Percentiles rank a stretch among this genome's conserved stretches.
These are phyloP conservation scores for Anodontia alba DNA, from an alignment of 2,888 invertebrate genomes.

Conservation along the genomic window DNA sequence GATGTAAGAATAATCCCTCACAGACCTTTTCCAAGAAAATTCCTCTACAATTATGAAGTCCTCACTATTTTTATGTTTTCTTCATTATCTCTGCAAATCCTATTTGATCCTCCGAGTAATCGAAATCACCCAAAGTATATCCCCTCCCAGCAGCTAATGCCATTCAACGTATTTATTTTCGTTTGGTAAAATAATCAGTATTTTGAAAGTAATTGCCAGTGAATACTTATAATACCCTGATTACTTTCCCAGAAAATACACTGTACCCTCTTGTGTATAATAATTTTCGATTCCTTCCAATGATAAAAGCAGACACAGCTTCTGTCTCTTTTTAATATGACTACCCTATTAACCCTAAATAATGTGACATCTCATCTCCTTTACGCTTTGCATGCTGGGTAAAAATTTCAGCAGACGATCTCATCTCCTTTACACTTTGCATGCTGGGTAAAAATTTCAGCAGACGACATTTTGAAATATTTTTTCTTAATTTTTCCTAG, in stretches of 20 bases:
- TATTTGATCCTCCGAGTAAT: neutral
- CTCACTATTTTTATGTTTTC: constrained; percentile 7
- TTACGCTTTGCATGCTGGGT: too few species aligned
- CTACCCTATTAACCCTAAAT: too few species aligned
- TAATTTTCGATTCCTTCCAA: neutral
- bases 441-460: too few species aligned
- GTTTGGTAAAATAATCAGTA: constrained; percentile 47
- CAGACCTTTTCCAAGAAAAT: neutral
- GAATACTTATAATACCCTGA: constrained; percentile 10
- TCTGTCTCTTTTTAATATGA: neutral
- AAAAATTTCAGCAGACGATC: too few species aligned
- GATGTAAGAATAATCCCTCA: too few species aligned
- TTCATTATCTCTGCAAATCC: constrained; percentile 11
- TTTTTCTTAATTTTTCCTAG: too few species aligned
- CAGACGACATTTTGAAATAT: too few species aligned
- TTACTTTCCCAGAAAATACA: constrained; percentile 6
- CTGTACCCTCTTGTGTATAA: neutral
- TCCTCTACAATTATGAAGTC: neutral
- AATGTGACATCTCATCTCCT: too few species aligned
- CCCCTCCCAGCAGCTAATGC: constrained; percentile 23
- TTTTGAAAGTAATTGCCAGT: constrained; percentile 11
- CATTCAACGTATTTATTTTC: constrained; percentile 46
- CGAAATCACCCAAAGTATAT: constrained; percentile 6
- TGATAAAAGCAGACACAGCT: neutral
- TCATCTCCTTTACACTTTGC: too few species aligned